These are phyloP conservation scores for Neotoma lepida DNA, from an alignment of 2,113 vertebrate genomes.

Conservation along the genomic window DNA sequence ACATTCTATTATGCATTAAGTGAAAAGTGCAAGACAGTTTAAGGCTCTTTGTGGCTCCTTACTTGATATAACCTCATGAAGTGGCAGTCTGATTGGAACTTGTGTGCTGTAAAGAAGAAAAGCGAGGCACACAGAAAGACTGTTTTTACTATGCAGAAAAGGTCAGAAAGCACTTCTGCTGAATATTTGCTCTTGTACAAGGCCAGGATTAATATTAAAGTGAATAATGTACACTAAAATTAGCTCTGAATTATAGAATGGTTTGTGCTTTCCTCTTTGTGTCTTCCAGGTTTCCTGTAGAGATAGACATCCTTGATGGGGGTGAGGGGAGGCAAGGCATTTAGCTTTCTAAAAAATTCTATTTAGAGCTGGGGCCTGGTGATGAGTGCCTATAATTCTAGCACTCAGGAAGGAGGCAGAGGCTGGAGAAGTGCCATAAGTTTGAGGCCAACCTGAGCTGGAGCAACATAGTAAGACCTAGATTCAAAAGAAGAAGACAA, in stretches of 20 bases:
- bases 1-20: background rate
- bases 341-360: background rate
- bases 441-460: background rate
- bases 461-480: background rate
- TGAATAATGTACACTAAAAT: background rate
- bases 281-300: conserved; percentile 10
- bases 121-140: background rate
- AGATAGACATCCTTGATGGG: background rate
- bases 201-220: background rate
- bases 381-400: background rate
- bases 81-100: background rate
- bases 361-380: background rate
- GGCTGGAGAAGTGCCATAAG: background rate
- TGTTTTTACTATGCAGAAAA: background rate
- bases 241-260: background rate
- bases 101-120: background rate
- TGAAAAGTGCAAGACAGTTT: conserved; percentile 2
- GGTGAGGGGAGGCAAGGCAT: background rate
- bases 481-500: background rate
- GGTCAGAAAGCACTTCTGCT: background rate
- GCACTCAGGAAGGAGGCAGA: background rate
- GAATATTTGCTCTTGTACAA: background rate
- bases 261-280: conserved; percentile 9
- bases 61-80: background rate
- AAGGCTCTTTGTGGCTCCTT: background rate